Evolutionary conservation across 2,113 vertebrate species (phyloP), one percentile per base, ranked within the genome.

Genomic region (Alligator mississippiensis): DNA sequence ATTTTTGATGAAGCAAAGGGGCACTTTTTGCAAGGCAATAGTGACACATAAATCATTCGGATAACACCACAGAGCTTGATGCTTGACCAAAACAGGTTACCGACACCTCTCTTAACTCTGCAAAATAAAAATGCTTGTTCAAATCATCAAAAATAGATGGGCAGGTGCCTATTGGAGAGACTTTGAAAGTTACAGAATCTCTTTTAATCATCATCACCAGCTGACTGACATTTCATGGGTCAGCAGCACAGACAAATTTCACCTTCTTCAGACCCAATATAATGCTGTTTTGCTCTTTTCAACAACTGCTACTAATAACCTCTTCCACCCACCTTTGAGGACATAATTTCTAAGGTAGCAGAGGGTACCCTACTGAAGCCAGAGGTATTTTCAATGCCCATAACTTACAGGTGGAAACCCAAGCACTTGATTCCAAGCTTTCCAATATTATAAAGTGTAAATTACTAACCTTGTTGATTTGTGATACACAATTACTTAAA

Each of bases 221-320:
- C 1, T 1, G 82, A 75, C 1, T 0, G 84, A 38, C 76, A 84
- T 91, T 64, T 66, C 80, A 58, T 34, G 58, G 70, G 57, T 95
- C 92, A 90, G 86, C 84, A 89, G 70, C 77, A 63, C 27, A 89
- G 88, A 78, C 80, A 86, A 74, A 92, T 91, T 91, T 95, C 89
- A 75, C 78, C 19, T 34, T 85, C 82, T 85, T 86, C 88, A 61
- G 89, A 77, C 80, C 90, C 1, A 0, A 66, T 80, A 68, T 12
- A 88, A 88, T 88, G 59, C 78, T 63, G 9, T 84, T 25, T 64
- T 28, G 4, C 15, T 85, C 54, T 54, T 87, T 84, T 93, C 82
- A 92, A 77, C 82, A 93, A 47, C 82, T 70, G 90, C 85, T 80
- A 80, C 1, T 4, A 88, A 70, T 90, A 84, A 91, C 59, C 84